Percentiles rank a stretch among this genome's conserved stretches.
Evolutionary conservation across 2,113 vertebrate genomes (phyloP).

Genomic region (Neolamprologus modestus): DNA sequence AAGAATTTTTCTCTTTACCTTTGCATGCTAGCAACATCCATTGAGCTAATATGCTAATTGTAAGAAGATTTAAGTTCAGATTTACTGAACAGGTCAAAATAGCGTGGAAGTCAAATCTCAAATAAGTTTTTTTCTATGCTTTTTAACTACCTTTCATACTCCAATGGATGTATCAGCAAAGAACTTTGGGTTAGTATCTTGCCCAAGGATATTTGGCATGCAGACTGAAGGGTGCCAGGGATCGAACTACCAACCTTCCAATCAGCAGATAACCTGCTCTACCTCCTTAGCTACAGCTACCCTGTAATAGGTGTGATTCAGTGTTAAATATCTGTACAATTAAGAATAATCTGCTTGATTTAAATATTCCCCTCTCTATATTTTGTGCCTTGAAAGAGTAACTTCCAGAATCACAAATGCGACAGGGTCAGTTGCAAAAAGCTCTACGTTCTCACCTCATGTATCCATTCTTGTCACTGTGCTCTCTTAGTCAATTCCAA

Average conservation of each 20-base stretch:
- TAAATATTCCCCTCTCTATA: neutral
- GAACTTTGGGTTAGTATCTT: neutral
- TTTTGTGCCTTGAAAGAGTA: neutral
- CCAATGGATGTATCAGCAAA: neutral
- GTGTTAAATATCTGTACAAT: neutral
- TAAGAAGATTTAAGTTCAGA: neutral
- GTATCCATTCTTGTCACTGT: neutral
- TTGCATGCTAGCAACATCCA: neutral
- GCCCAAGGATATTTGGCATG: neutral
- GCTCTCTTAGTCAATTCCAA: neutral
- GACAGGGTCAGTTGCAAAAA: neutral
- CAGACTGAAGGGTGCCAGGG: neutral
- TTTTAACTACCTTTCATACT: neutral
- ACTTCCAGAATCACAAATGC: neutral
- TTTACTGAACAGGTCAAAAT: neutral
- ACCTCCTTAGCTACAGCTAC: neutral
- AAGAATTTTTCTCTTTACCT: neutral
- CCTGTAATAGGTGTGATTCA: neutral
- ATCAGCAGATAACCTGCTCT: neutral
- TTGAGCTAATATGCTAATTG: neutral
- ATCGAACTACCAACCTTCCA: neutral
- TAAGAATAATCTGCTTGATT: neutral
- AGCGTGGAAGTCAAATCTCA: neutral
- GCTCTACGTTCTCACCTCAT: neutral
- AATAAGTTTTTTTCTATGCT: neutral